Base-by-base conservation (phyloP, 1,140 invertebrate genomes). In the Coenobita brevimanus region DNA sequence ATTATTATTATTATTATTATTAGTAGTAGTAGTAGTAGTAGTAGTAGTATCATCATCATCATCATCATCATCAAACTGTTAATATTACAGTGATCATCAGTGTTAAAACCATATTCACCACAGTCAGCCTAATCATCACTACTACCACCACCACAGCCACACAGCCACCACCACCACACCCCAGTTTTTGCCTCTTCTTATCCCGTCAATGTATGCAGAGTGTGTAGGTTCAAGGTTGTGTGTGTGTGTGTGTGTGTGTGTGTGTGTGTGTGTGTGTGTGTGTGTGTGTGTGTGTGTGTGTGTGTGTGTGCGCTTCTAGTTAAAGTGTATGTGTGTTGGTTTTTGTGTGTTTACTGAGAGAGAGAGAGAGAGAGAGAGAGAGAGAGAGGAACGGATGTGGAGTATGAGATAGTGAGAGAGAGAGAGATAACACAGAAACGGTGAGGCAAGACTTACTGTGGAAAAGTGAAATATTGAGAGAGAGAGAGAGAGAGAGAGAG, bases 251-350 rank as follows among this genome's bases (percentile, higher is more conserved):
- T 57, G n/a, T 10, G n/a, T 57, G 54, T 57, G 54, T 57, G 54
- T 57, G 54, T 57, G 54, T 57, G 54, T 57, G 54, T 57, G 8
- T 67, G 64, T 67, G 64, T 67, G 64, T 6, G 6, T 67, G 8
- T 67, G 64, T 67, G 64, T 67, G 64, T 67, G 64, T 67, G 64
- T 67, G 64, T 67, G 64, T 67, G 64, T 67, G 27, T n/a, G 64
- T 67, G 27, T 67, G 64, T 67, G 27, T 67, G 64, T 67, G 27
- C 27, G 64, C 27, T 8, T 67, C 6, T 67, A 24, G n/a, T n/a
- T n/a, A 13, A 21, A 36, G 17, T 0, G n/a, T 24, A 38, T 3
- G 0, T 2, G 36, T 10, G n/a, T 24, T 8, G 13, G 6, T 6
- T 30, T 21, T 10, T 24, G 36, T 24, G n/a, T 3, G 0, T 21